phyloP scores from a whole-genome alignment of 35 echinoderm and acorn worm genomes.

The Heliocidaris erythrogramma region DNA sequence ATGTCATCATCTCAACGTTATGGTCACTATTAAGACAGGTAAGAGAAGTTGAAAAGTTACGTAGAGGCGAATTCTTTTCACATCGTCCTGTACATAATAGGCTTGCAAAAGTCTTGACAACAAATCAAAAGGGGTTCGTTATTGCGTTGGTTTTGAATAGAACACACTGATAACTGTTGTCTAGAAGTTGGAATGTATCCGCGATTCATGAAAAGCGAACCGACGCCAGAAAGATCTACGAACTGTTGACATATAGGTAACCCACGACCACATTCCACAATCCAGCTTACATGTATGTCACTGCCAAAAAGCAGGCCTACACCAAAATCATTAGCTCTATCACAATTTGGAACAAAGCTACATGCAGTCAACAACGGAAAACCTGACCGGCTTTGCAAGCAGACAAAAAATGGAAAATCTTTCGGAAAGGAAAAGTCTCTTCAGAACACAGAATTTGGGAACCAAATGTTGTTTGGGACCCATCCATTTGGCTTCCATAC shows the following conservation, averaged over 20 bases:
- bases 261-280: slow-evolving; percentile 18
- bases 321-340: background rate
- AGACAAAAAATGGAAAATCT: background rate
- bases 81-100: too few species aligned
- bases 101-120: background rate
- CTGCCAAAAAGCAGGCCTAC: background rate
- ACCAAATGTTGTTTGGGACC: background rate
- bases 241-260: slow-evolving; percentile 44
- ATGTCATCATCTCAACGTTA: too few species aligned
- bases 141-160: background rate
- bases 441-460: background rate
- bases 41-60: too few species aligned
- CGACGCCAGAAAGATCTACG: slow-evolving; percentile 27
- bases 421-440: background rate
- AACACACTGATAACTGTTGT: background rate
- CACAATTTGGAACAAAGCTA: background rate
- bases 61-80: too few species aligned
- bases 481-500: background rate
- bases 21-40: too few species aligned
- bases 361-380: background rate
- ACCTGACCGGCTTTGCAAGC: too few species aligned
- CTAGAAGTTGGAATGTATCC: background rate
- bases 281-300: background rate
- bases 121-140: background rate
- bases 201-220: background rate